phyloP scores from a whole-genome alignment of 2,113 vertebrate genomes.

The Cathartes aura region DNA sequence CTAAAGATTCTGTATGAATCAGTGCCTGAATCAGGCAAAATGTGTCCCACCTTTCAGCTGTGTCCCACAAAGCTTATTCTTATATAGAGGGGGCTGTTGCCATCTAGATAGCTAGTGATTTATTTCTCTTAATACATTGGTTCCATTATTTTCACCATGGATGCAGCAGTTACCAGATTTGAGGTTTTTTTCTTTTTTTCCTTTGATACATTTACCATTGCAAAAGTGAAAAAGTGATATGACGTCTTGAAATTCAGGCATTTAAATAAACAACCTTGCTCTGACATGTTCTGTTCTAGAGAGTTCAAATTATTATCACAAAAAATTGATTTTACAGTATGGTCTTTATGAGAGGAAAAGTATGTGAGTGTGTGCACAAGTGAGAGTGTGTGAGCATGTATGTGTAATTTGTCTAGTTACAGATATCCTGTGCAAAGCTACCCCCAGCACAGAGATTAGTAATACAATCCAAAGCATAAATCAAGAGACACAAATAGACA shows the following conservation, averaged over 20 bases:
- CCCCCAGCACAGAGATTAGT: not conserved
- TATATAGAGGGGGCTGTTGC: not conserved
- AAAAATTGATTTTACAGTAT: not conserved
- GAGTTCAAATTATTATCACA: not conserved
- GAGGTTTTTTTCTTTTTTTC: not conserved
- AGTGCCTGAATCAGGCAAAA: not conserved
- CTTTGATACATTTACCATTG: not conserved
- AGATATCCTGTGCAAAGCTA: not conserved
- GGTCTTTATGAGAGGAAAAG: not conserved
- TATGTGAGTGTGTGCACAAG: not conserved
- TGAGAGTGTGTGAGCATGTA: not conserved
- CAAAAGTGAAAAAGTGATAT: not conserved
- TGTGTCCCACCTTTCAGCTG: not conserved
- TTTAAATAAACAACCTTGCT: not conserved
- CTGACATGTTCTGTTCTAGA: not conserved
- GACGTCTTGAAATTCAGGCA: not conserved
- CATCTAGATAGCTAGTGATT: not conserved
- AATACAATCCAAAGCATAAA: not conserved
- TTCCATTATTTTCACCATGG: not conserved
- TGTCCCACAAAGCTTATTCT: not conserved
- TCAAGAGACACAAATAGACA: not conserved
- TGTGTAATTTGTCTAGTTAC: not conserved
- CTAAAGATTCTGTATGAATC: not conserved
- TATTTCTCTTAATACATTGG: not conserved
- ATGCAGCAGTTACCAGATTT: not conserved